Base-by-base conservation (phyloP, 2,797 vertebrate species). In the Tenualosa ilisha region DNA sequence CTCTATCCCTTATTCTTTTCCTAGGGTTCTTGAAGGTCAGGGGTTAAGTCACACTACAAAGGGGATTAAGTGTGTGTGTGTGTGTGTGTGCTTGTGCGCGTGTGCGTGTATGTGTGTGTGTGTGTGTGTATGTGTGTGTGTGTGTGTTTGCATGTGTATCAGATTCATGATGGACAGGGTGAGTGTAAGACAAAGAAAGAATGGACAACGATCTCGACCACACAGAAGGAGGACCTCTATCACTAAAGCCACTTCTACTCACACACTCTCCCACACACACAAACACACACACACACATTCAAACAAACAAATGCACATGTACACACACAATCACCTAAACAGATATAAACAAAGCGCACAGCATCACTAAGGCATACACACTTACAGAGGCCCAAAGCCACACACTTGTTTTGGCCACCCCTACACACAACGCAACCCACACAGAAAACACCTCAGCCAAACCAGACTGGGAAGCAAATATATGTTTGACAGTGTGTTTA, bases 131-230 rank as follows among this genome's bases (percentile, higher is more conserved):
- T 17, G 65, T 37, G 31, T 22, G 68, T 43, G 31, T 43, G 72
- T 43, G 72, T 46, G 40, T 79, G 72, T 22, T 15, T 46, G 72
- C 13, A 3, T 8, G 40, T 46, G 17, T 20, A 22, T 79, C 37
- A 43, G 72, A 72, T 79, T 46, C 40, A 43, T 46, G 72, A 43
- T 46, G 72, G 40, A 79, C 68, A 75, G 86, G 88, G 89, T 84
- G 86, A 91, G 87, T 87, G 75, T 63, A 86, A 88, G 85, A 84
- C 86, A 85, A 72, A 37, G 46, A n/a, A 59, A 43, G 46, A 82
- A 79, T 43, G 40, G 84, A 84, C 53, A 54, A 54, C 6, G 63
- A 86, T 79, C 72, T 43, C 8, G 37, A 79, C 37, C 72, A 79
- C 72, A 79, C 72, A 79, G 72, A 17, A 79, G 72, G 40, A 20